Evolutionary conservation across 2,113 vertebrate genomes (phyloP), one percentile per base, ranked within the genome.

Genomic region (Hypocryptadius cinnamomeus): DNA sequence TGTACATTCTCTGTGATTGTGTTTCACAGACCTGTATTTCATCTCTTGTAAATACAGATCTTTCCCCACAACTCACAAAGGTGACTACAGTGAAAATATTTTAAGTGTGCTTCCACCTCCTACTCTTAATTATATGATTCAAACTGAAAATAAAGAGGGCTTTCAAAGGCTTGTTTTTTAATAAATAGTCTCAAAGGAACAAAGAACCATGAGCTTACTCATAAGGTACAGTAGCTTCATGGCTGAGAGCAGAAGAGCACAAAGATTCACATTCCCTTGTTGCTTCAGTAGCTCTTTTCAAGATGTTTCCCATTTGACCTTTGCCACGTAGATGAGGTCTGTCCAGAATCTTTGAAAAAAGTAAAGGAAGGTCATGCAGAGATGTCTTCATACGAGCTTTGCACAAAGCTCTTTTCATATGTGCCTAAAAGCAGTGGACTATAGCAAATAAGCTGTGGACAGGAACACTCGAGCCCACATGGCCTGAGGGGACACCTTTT

Each of bases 401-500:
- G 91, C 79, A 97, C 96, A 97, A 97, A 96, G 94, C 77, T 93
- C 94, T 94, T 96, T 98, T 96, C 71, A 95, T 85, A 92, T 72
- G 59, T 90, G 82, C 89, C 95, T 96, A 94, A 96, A 96, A 95
- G 86, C 89, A 89, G 70, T 23, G 61, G 87, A 54, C 76, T 63
- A 47, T 57, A 78, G 83, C 92, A 97, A 97, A 91, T 90, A 93
- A 94, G 50, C 56, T n/a, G 85, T 93, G 83, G 96, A 96, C 83
- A 97, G 91, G 87, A 82, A 33, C 63, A 63, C 85, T 97, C 92
- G 89, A 92, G 89, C 63, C 89, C 85, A 27, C 51, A 80, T 72
- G 87, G 89, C 89, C 95, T 12, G 14, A 81, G 96, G 91, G 86
- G 87, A 73, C 76, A 83, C 44, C 30, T 79, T 94, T 94, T 94